Percentiles rank a stretch among this genome's conserved stretches.
Evolutionary conservation across 2,888 invertebrate species (phyloP).

Genomic region (Pilophorus perplexus): DNA sequence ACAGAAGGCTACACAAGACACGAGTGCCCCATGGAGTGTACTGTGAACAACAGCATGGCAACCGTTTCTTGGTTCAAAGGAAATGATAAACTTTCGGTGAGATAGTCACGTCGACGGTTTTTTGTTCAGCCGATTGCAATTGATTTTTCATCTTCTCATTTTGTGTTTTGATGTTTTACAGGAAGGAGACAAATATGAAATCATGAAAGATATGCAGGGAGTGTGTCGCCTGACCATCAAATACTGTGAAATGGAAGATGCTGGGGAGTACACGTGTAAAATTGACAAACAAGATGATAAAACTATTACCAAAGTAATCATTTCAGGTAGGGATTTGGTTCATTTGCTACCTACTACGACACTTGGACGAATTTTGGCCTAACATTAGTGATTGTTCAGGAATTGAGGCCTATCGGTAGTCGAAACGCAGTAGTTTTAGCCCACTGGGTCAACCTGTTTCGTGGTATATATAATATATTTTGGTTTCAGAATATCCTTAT

Average conservation of each 20-base stretch:
- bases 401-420: no score
- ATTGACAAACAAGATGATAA: slow-evolving; percentile 86
- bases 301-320: slow-evolving; percentile 75
- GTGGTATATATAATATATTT: no score
- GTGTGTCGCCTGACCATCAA: slow-evolving; percentile 84
- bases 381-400: no score
- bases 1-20: slow-evolving; percentile 87
- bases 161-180: slow-evolving; percentile 51
- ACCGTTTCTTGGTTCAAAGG: slow-evolving; percentile 91
- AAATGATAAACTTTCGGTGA: slow-evolving; percentile 64
- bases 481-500: slow-evolving; percentile 86
- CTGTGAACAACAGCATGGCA: slow-evolving; percentile 89
- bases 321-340: slow-evolving; percentile 70
- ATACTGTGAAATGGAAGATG: slow-evolving; percentile 76
- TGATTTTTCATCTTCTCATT: background rate
- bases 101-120: slow-evolving; percentile 10
- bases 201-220: slow-evolving; percentile 90
- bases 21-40: slow-evolving; percentile 87
- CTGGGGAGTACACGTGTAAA: slow-evolving; percentile 84
- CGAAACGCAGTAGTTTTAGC: no score
- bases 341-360: no score
- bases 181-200: slow-evolving; percentile 77
- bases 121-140: background rate
- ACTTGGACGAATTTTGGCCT: no score
- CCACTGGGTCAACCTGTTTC: no score